These are phyloP conservation scores for Hippopotamus amphibius DNA, from an alignment of 2,113 vertebrate genomes.

Conservation along the genomic window DNA sequence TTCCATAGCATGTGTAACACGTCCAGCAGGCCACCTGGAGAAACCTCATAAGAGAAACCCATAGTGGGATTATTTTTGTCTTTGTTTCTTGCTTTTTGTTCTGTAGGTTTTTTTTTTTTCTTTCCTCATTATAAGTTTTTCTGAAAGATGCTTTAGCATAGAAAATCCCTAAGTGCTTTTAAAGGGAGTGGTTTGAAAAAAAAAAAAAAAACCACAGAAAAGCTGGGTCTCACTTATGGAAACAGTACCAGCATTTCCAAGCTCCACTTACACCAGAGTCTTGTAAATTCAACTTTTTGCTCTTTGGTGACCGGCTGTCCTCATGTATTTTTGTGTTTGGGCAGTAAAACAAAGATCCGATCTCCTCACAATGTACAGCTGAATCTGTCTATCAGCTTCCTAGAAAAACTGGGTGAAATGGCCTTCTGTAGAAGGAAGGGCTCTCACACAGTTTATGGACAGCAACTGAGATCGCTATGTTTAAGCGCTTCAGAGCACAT, in stretches of 20 bases:
- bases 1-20: neutral
- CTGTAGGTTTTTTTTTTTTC: neutral
- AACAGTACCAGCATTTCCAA: neutral
- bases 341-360: neutral
- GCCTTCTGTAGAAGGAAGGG: neutral
- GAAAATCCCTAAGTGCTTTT: neutral
- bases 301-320: neutral
- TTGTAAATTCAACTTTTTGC: neutral
- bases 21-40: neutral
- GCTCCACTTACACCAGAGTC: neutral
- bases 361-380: neutral
- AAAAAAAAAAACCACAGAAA: neutral
- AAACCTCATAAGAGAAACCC: neutral
- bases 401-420: neutral
- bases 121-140: constrained; percentile 10
- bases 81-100: neutral
- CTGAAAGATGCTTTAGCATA: neutral
- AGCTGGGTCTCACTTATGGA: neutral
- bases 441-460: rapidly evolving
- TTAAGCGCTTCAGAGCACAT: neutral
- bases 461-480: neutral
- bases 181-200: neutral
- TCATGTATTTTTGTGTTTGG: constrained; percentile 1
- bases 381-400: neutral
- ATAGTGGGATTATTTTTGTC: neutral